phyloP scores from a whole-genome alignment of 2,113 vertebrate genomes.

The Poecile atricapillus region DNA sequence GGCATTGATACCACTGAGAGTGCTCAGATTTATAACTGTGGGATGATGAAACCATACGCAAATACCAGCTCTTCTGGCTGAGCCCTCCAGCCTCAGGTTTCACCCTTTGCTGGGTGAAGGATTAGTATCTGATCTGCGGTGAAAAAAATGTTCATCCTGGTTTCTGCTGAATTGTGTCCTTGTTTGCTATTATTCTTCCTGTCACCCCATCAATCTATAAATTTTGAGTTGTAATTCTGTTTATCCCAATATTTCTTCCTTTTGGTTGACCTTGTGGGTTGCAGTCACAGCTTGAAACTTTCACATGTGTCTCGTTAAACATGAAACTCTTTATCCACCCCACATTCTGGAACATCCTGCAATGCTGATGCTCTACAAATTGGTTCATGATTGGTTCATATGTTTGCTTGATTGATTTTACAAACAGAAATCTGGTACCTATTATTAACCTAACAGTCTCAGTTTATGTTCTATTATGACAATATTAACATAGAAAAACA shows the following conservation, averaged over 20 bases:
- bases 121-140: not conserved
- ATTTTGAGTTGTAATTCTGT: not conserved
- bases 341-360: not conserved
- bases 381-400: not conserved
- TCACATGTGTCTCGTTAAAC: not conserved
- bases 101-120: not conserved
- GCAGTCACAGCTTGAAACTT: not conserved
- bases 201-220: not conserved
- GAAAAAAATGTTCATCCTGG: not conserved
- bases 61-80: not conserved
- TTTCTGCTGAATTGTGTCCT: not conserved
- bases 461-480: not conserved
- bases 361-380: not conserved
- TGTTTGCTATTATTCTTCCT: not conserved
- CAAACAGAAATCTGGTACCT: not conserved
- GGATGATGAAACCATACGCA: not conserved
- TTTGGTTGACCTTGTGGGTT: not conserved
- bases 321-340: not conserved
- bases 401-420: not conserved
- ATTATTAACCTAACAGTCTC: not conserved
- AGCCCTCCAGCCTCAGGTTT: not conserved
- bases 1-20: not conserved
- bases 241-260: not conserved
- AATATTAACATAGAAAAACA: not conserved
- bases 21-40: not conserved